Evolutionary conservation across 2,888 invertebrate genomes (phyloP).

Genomic region (Idaea straminata): DNA sequence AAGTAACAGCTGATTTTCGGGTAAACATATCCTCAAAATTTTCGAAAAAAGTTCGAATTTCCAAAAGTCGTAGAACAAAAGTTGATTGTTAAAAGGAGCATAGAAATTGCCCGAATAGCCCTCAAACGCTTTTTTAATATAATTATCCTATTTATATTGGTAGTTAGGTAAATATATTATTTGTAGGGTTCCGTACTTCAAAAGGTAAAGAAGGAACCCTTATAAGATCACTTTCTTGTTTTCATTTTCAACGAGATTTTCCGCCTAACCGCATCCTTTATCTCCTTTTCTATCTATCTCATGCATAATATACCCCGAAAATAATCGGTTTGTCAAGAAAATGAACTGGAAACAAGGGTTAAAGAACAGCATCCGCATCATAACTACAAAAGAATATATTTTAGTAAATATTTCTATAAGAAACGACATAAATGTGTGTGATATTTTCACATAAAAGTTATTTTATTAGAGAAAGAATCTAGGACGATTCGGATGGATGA

Average conservation of each 20-base stretch:
- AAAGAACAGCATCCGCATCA: conserved; percentile 30
- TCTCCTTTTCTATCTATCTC: conserved; percentile 44
- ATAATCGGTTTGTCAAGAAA: conserved; percentile 33
- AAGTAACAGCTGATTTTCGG: no score
- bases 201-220: background rate
- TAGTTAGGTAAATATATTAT: conserved; percentile 31
- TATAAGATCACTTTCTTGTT: conserved; percentile 12
- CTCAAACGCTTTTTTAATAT: no score
- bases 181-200: conserved; percentile 15
- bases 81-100: no score
- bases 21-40: no score
- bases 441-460: conserved; percentile 32
- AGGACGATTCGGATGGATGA: conserved; percentile 42
- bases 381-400: conserved; percentile 14
- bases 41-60: no score
- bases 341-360: conserved; percentile 29
- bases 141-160: no score
- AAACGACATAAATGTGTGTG: conserved; percentile 30
- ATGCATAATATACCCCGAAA: conserved; percentile 53
- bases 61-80: no score
- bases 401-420: conserved; percentile 20
- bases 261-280: conserved; percentile 35
- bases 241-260: conserved; percentile 32
- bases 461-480: conserved; percentile 43
- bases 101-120: no score